Base-by-base conservation (phyloP, 2,113 vertebrate genomes). In the Ifrita kowaldi region DNA sequence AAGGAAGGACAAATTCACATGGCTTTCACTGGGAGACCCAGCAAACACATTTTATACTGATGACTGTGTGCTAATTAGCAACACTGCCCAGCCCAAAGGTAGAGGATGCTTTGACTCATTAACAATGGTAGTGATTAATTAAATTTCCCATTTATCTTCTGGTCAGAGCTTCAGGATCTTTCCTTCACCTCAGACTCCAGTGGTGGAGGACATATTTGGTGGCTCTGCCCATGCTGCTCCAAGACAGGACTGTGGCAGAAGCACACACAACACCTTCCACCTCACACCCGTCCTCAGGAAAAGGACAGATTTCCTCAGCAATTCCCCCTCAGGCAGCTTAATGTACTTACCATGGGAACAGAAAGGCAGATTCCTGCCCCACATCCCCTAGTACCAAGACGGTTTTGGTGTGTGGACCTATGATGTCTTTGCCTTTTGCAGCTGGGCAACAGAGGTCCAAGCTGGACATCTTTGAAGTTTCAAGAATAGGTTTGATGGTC, bases 81-180 rank as follows among this genome's bases (percentile, higher is more conserved):
- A n/a, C 12, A 7, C 18, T 59, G 46, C 32, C n/a, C 68, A 71
- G 65, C 64, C 50, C 73, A 88, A 60, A 93, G 68, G 60, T 37
- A 90, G 49, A 84, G n/a, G 52, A 84, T 88, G 57, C 65, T 85
- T 89, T 75, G 50, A 78, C 33, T 93, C 67, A 35, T 46, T 79
- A 80, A 39, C 55, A 63, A 32, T 21, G 24, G 19, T 23, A 80
- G 23, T 24, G 37, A 57, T 86, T 68, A 93, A 90, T 9, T 65
- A 35, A 42, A 70, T 88, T 88, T 59, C 71, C 49, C 35, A 24
- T 83, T 30, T 71, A 3, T 56, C 49, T 85, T 90, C 65, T 5
- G 1, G 26, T 75, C 52, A 55, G 42, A 87, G 52, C 27, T 74
- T 71, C 46, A 62, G 49, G 35, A 60, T 49, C 27, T 64, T 88